Evolutionary conservation across 2,888 invertebrate species (phyloP).

Genomic region (Zaprionus lineosus): DNA sequence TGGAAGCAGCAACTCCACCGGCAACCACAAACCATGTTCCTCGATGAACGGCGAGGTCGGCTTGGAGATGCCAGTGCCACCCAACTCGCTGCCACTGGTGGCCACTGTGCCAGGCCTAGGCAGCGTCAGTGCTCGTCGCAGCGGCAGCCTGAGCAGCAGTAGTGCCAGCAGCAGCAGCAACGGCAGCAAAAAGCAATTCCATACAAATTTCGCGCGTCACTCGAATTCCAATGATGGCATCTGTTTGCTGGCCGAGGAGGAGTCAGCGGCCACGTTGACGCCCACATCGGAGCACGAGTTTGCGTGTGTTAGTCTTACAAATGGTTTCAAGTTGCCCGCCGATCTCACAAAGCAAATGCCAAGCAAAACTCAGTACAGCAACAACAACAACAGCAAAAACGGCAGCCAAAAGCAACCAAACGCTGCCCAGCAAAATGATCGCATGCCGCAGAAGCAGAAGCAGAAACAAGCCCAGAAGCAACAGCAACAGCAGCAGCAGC

Average conservation of each 20-base stretch:
- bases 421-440: slow-evolving; percentile 50
- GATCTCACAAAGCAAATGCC: slow-evolving; percentile 46
- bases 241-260: slow-evolving; percentile 78
- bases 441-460: slow-evolving; percentile 21
- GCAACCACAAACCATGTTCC: slow-evolving; percentile 76
- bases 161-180: slow-evolving; percentile 69
- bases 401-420: slow-evolving; percentile 21
- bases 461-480: slow-evolving; percentile 25
- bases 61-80: slow-evolving; percentile 60
- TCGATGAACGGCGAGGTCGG: slow-evolving; percentile 56
- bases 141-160: slow-evolving; percentile 76
- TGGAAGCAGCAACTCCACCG: slow-evolving; percentile 7
- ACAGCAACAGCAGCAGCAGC: slow-evolving; percentile 15
- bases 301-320: slow-evolving; percentile 63
- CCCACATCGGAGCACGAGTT: slow-evolving; percentile 77
- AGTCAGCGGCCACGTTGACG: slow-evolving; percentile 77
- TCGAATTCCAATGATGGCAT: slow-evolving; percentile 80
- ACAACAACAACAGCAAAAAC: slow-evolving; percentile 35
- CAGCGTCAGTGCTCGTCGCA: slow-evolving; percentile 58
- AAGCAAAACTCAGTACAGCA: slow-evolving; percentile 25
- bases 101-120: slow-evolving; percentile 58
- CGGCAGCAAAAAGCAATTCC: slow-evolving; percentile 76
- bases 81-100: slow-evolving; percentile 69
- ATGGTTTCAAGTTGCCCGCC: slow-evolving; percentile 68
- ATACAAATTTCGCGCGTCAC: slow-evolving; percentile 77